These are phyloP conservation scores for Lasius platythorax DNA, from an alignment of 2,888 invertebrate genomes.

Conservation along the genomic window DNA sequence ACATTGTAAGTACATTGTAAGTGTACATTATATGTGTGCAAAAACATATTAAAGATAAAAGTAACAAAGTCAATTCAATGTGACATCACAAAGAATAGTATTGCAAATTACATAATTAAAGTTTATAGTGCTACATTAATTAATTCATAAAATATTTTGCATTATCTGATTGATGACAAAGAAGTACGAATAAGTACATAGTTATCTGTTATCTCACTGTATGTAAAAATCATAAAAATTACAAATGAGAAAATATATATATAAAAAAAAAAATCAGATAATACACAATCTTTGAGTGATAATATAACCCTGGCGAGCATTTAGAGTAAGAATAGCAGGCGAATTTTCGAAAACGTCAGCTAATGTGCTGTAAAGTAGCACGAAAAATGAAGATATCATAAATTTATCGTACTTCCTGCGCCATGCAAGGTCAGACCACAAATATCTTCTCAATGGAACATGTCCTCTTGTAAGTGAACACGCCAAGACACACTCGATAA, in stretches of 20 bases:
- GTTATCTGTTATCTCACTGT: neutral
- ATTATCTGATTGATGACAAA: neutral
- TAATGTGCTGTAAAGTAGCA: neutral
- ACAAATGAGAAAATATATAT: neutral
- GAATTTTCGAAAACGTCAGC: neutral
- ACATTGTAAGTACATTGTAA: no score
- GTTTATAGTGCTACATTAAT: neutral
- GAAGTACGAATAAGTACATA: neutral
- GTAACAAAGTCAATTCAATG: conserved; percentile 9
- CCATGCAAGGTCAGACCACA: conserved; percentile 26
- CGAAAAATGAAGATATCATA: neutral
- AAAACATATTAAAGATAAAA: neutral
- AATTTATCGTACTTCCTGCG: conserved; percentile 12
- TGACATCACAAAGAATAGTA: neutral
- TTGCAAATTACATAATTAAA: neutral
- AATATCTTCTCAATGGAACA: neutral
- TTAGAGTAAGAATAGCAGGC: neutral
- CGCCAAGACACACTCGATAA: conserved; percentile 30
- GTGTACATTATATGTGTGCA: neutral
- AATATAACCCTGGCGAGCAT: neutral
- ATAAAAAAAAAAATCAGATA: neutral
- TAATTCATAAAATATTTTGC: neutral
- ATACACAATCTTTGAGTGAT: neutral
- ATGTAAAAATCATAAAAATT: neutral
- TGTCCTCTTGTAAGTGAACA: conserved; percentile 16